A percentile compares a stretch with the other conserved stretches of the same genome.
Evolutionary conservation across 1,140 invertebrate genomes (phyloP).

Genomic region (Spodoptera litura): DNA sequence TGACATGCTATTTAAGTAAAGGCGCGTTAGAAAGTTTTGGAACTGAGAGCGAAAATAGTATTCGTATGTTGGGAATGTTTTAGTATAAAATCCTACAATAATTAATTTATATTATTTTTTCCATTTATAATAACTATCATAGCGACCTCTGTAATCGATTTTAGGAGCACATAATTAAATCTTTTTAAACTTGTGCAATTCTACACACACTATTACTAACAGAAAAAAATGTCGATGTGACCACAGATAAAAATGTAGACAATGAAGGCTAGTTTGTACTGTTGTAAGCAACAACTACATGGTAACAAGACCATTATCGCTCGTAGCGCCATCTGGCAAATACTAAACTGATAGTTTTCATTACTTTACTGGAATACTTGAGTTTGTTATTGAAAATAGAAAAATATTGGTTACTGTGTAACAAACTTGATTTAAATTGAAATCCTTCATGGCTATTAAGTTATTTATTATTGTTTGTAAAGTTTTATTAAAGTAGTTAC

Average conservation of each 20-base stretch:
- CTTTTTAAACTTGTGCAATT: neutral
- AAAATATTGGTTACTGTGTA: constrained; percentile 21
- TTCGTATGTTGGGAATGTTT: constrained; percentile 4
- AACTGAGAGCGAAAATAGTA: neutral
- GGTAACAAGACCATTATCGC: no score
- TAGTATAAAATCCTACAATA: neutral
- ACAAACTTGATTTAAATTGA: constrained; percentile 1
- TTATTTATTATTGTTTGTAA: no score
- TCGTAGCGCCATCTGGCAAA: no score
- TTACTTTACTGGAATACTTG: neutral
- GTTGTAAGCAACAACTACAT: no score
- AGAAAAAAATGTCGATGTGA: no score
- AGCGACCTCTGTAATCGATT: constrained; percentile 21
- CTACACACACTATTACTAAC: no score
- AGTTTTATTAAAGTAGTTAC: no score
- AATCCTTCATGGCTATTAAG: neutral
- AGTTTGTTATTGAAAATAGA: neutral
- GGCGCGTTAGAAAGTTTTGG: no score
- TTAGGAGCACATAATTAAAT: neutral
- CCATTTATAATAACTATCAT: constrained; percentile 11
- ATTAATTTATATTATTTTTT: neutral
- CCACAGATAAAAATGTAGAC: no score
- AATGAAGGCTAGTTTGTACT: no score
- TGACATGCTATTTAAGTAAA: no score
- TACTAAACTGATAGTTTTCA: neutral